These are phyloP conservation scores for Daktulosphaira vitifoliae DNA, from an alignment of 1,140 invertebrate genomes.

Conservation along the genomic window DNA sequence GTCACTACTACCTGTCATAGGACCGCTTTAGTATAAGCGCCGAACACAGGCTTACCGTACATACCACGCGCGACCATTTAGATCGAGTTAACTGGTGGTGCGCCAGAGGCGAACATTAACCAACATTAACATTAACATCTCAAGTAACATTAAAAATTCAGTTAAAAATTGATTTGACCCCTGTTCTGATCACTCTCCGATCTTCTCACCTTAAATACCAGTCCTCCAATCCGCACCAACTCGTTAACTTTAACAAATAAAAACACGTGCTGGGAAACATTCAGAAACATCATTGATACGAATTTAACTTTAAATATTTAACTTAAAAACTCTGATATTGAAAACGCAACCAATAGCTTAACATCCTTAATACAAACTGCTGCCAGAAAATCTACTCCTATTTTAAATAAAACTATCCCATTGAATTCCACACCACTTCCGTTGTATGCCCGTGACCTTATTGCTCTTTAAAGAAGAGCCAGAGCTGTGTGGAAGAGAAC, in stretches of 20 bases:
- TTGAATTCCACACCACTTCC: background rate
- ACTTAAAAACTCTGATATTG: slow-evolving; percentile 15
- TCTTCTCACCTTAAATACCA: background rate
- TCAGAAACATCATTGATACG: slow-evolving; percentile 2
- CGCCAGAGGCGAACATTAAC: too few relatives aligned
- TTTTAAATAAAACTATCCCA: background rate
- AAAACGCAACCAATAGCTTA: slow-evolving; percentile 7
- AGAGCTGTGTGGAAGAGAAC: background rate
- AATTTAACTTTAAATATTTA: background rate
- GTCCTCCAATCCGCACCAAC: background rate
- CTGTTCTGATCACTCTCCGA: slow-evolving; percentile 14
- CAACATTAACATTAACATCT: too few relatives aligned
- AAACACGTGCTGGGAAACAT: background rate
- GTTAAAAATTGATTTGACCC: slow-evolving; percentile 16
- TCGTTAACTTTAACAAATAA: background rate
- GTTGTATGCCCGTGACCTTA: background rate
- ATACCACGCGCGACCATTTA: too few relatives aligned
- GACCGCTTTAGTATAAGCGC: too few relatives aligned
- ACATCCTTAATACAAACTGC: slow-evolving; percentile 5
- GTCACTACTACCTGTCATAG: too few relatives aligned
- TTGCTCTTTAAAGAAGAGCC: too few relatives aligned
- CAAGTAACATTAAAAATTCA: background rate
- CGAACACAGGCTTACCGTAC: too few relatives aligned
- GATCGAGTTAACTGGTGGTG: too few relatives aligned
- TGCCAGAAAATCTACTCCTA: background rate